Base-by-base conservation (phyloP, 2,797 vertebrate species). In the Protosalanx chinensis region DNA sequence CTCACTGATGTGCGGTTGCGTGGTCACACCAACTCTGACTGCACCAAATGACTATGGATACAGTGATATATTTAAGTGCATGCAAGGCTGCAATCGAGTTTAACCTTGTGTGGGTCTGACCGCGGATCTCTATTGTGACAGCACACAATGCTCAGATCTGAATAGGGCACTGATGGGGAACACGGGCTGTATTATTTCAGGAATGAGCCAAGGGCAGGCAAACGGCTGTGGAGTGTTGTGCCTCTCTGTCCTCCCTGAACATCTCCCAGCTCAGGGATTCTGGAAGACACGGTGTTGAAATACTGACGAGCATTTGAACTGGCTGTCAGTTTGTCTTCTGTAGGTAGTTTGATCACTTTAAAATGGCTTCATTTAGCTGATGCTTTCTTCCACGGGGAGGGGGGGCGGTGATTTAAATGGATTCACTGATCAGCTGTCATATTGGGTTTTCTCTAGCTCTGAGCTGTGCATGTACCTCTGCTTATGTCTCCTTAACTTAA, bases 131-230 rank as follows among this genome's bases (percentile, higher is more conserved):
- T 76, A 88, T 91, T 91, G 88, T 92, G 85, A 15, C 67, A 4
- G 13, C 82, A 85, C 84, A 89, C 88, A 89, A 90, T 88, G 86
- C 74, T 75, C 76, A 81, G 69, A 83, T 85, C 69, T 79, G 70
- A 79, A 83, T 85, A 73, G 74, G 78, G 67, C 69, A 35, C 62
- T 49, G 71, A 82, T 64, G 78, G 83, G 79, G 88, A 46, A 88
- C 79, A 79, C 73, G 72, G 72, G 46, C 33, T 70, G 80, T 81
- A 80, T 77, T 76, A 83, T 82, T 81, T 75, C 75, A 75, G 79
- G 76, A 87, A 87, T 82, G 68, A 71, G 75, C 85, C 89, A 90
- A 89, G 88, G 87, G 68, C 86, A 84, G 77, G 64, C 77, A 64
- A 4, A 74, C 77, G 62, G 67, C 71, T 64, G 69, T 73, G 69